These are phyloP conservation scores for Polia nebulosa DNA, from an alignment of 2,888 invertebrate genomes.

Conservation along the genomic window DNA sequence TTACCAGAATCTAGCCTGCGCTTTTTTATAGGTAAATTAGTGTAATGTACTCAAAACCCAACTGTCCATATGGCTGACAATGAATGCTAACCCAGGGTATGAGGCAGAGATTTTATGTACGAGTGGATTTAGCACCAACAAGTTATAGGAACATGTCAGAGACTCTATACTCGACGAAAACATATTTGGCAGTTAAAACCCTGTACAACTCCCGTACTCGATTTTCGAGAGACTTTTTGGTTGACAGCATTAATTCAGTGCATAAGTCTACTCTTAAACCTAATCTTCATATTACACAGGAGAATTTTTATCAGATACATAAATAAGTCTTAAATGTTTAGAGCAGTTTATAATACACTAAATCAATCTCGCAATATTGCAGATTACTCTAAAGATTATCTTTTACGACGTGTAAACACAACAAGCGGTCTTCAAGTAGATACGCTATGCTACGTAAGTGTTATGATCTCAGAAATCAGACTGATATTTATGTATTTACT, in stretches of 20 bases:
- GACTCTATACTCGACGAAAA: conserved; percentile 87
- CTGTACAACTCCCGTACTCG: too few relatives aligned
- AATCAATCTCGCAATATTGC: conserved; percentile 27
- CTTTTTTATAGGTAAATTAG: background rate
- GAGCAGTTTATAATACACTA: background rate
- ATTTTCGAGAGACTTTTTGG: background rate
- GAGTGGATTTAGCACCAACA: conserved; percentile 89
- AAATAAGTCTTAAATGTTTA: conserved; percentile 1
- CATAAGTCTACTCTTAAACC: background rate
- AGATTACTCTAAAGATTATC: conserved; percentile 6
- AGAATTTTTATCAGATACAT: conserved; percentile 1
- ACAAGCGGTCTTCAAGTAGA: conserved; percentile 12
- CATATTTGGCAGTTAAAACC: background rate
- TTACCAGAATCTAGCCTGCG: background rate
- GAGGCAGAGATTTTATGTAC: conserved; percentile 81
- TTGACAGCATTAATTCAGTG: background rate
- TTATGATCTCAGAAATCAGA: conserved; percentile 41
- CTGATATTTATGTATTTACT: conserved; percentile 43
- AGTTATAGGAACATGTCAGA: conserved; percentile 80
- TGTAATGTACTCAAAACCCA: conserved; percentile 81
- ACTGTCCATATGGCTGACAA: conserved; percentile 83
- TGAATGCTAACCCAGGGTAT: conserved; percentile 80
- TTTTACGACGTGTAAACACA: conserved; percentile 24
- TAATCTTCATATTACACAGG: background rate
- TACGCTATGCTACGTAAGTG: conserved; percentile 10